These are phyloP conservation scores for Isichthys henryi DNA, from an alignment of 2,113 vertebrate genomes.

Conservation along the genomic window DNA sequence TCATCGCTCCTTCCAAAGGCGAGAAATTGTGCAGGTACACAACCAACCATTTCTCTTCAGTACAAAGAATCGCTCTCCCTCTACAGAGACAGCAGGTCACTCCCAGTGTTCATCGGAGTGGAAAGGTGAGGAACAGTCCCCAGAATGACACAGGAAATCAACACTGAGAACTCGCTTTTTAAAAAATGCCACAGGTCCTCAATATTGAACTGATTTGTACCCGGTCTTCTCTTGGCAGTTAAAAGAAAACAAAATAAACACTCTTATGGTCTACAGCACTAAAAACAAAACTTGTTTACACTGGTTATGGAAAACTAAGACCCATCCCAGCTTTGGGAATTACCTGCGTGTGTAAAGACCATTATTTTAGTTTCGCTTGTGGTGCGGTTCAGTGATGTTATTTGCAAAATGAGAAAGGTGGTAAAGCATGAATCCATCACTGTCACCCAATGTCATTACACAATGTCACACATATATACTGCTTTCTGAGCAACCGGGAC, in stretches of 20 bases:
- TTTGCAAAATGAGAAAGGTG: background rate
- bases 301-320: background rate
- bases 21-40: conserved; percentile 1
- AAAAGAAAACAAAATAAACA: background rate
- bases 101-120: background rate
- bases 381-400: background rate
- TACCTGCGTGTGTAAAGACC: background rate
- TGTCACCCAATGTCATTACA: background rate
- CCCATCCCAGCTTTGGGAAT: background rate
- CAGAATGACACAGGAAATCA: background rate
- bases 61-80: background rate
- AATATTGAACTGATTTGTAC: background rate
- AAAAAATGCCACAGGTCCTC: conserved; percentile 11
- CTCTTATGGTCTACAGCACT: background rate
- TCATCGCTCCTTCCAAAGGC: background rate
- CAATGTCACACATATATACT: no score
- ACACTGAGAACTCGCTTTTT: background rate
- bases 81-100: conserved; percentile 12
- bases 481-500: background rate
- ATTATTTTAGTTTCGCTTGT: background rate
- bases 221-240: background rate
- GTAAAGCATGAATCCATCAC: background rate
- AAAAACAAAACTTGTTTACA: background rate
- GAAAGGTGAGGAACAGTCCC: background rate
- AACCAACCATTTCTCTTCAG: background rate